Conservation (phyloP, 2,113 vertebrate genomes). For the Caloenas nicobarica region DNA sequence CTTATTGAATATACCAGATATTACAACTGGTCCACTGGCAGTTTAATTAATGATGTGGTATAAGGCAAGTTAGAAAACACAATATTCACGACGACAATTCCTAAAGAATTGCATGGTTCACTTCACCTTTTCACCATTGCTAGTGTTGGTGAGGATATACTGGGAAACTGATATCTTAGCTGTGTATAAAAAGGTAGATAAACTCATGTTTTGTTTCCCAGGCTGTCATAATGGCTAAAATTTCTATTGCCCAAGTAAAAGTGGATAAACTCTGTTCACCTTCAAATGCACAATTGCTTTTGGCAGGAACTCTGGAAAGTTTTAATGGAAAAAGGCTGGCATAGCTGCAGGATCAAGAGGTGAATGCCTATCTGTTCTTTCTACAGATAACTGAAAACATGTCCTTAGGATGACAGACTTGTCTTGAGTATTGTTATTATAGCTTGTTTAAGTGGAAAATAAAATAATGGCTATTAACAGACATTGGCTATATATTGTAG, state of each 20-base stretch:
- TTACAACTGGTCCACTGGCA: background rate
- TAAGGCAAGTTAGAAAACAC: background rate
- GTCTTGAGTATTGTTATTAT: background rate
- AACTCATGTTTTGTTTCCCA: background rate
- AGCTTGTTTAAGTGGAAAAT: background rate
- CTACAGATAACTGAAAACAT: background rate
- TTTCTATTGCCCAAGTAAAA: background rate
- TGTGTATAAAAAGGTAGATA: background rate
- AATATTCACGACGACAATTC: background rate
- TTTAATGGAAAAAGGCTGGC: background rate
- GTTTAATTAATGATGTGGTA: background rate
- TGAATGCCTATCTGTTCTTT: background rate
- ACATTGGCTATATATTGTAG: background rate
- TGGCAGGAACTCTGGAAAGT: constrained; percentile 11
- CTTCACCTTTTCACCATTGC: background rate
- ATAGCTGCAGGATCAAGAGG: background rate
- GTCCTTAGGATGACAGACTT: background rate
- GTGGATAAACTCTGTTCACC: background rate
- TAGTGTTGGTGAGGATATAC: background rate
- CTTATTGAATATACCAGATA: background rate
- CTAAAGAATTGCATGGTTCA: background rate
- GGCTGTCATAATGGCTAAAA: background rate
- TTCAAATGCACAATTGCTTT: background rate
- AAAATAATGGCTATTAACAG: background rate
- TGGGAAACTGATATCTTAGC: background rate